Evolutionary conservation across 2,888 invertebrate species (phyloP), one percentile per base, ranked within the genome.

Genomic region (Polyploca ridens): DNA sequence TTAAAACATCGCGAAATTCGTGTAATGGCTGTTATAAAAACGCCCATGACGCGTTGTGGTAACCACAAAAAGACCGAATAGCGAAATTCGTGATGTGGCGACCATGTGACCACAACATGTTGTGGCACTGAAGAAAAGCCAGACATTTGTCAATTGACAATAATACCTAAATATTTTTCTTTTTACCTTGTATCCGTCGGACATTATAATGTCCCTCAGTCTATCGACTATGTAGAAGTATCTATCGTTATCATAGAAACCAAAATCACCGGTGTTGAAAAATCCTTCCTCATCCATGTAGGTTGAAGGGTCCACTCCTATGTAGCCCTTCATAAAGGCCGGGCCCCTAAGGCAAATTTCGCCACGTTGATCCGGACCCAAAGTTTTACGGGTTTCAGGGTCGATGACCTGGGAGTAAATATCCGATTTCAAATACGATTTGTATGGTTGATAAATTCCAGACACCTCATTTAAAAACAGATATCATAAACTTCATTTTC

Each of bases 291-390:
- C 77, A 63, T 89, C 89, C 60, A 85, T 77, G 71, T 89, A 87
- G 61, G 79, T 78, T 38, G 84, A 78, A 54, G 84, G 82, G 62
- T 86, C 84, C 58, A 87, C 69, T 62, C 84, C 86, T 57, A 90
- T 83, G 70, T 91, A 90, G 63, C 87, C 90, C 72, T 89, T 90
- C 90, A 89, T 89, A 65, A 90, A 76, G 38, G 84, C 82, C 11
- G 89, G 87, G 3, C 90, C 89, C 69, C 78, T 87, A 41, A 89
- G 69, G 66, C 90, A 83, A 71, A 91, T 89, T 82, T 91, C 90
- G n/a, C 90, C 90, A 19, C 85, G 84, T 81, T 95, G 81, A 66
- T 90, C 85, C 2, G 87, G 82, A 3, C 88, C 93, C 16, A 96
- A 76, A 13, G 85, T 77, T 76, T 90, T 78, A 46, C 90, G 90